These are phyloP conservation scores for Eucidaris tribuloides DNA, from an alignment of 35 echinoderm and acorn worm genomes.

Conservation along the genomic window DNA sequence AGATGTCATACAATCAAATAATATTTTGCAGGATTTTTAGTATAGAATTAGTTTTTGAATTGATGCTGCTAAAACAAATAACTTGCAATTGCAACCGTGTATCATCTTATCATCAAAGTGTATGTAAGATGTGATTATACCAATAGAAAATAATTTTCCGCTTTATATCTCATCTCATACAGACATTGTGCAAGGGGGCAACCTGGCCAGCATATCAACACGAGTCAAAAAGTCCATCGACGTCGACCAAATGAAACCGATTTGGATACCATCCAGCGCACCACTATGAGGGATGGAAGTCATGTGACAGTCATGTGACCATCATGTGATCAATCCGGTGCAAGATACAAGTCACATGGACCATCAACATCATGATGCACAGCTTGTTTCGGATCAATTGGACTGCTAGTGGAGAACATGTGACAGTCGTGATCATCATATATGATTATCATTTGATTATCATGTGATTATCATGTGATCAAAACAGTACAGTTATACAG, in stretches of 20 bases:
- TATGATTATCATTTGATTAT: neutral
- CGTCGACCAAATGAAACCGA: slow-evolving; percentile 64
- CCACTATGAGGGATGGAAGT: slow-evolving; percentile 15
- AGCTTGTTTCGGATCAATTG: neutral
- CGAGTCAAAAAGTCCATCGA: slow-evolving; percentile 85
- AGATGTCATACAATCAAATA: no score
- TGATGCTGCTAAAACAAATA: no score
- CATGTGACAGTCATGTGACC: neutral
- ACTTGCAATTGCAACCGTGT: no score
- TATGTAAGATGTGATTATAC: no score
- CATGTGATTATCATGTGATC: neutral
- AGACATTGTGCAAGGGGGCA: slow-evolving; percentile 73
- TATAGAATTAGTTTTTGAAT: no score
- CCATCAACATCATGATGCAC: neutral
- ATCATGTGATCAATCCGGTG: neutral
- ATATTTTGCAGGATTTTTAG: no score
- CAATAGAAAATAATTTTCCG: no score
- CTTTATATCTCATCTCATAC: slow-evolving; percentile 25
- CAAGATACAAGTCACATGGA: neutral
- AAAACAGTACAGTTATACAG: no score
- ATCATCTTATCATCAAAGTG: no score
- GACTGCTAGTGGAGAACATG: no score
- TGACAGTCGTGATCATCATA: no score
- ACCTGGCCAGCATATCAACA: slow-evolving; percentile 83
- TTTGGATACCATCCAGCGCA: slow-evolving; percentile 72